A percentile compares a stretch with the other conserved stretches of the same genome.
phyloP scores from a whole-genome alignment of 2,888 invertebrate species.

The Biston stratarius region DNA sequence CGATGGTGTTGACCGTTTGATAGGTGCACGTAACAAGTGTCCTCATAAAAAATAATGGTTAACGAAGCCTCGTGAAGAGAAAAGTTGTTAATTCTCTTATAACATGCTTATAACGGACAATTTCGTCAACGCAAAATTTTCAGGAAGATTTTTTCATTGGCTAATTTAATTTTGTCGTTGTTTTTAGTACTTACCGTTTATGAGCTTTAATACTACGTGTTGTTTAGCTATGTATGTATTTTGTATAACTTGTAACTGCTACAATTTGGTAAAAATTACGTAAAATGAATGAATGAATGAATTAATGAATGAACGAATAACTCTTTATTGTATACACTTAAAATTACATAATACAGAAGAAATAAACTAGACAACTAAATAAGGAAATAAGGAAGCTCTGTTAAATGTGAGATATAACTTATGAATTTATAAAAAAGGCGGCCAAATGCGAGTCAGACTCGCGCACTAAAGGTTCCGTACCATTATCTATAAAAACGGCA shows the following conservation, averaged over 20 bases:
- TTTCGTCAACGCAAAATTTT: constrained; percentile 27
- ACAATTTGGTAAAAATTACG: too few species aligned
- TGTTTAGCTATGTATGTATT: neutral
- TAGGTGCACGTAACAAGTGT: constrained; percentile 58
- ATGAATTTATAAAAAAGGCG: too few species aligned
- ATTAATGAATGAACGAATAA: too few species aligned
- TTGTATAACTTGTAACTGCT: neutral
- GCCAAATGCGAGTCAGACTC: too few species aligned
- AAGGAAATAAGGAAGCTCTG: too few species aligned
- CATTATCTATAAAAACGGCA: too few species aligned
- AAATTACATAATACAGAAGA: too few species aligned
- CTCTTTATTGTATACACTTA: too few species aligned
- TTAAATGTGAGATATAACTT: neutral
- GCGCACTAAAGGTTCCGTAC: too few species aligned
- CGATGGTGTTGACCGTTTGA: constrained; percentile 49
- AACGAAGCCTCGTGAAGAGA: constrained; percentile 41
- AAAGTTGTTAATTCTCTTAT: constrained; percentile 46
- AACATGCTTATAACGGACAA: constrained; percentile 29
- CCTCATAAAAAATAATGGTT: constrained; percentile 60
- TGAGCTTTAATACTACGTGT: neutral
- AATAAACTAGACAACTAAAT: too few species aligned
- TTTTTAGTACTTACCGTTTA: constrained; percentile 1
- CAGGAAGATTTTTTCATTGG: constrained; percentile 16
- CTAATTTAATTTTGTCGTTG: constrained; percentile 22
- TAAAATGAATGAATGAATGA: too few species aligned